A percentile compares a stretch with the other conserved stretches of the same genome.
Evolutionary conservation across 37 sponge, comb jelly and placozoan species (phyloP).

Genomic region (Hexactinellida sp.): DNA sequence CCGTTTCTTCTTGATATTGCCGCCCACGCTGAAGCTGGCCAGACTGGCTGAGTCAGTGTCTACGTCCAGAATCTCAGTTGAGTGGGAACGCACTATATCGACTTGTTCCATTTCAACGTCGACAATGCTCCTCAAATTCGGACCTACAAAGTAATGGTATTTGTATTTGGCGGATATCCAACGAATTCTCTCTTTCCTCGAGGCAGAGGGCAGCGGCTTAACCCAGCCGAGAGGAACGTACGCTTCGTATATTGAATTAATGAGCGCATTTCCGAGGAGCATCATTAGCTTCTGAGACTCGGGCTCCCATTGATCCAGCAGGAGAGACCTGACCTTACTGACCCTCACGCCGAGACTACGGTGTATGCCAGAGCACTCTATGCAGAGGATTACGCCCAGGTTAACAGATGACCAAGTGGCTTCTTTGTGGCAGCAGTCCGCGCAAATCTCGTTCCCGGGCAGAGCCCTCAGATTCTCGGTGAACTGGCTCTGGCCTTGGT

Average conservation of each 20-base stretch:
- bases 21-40: neutral
- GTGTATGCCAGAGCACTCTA: conserved; percentile 31
- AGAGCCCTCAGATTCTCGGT: conserved; percentile 12
- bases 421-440: conserved; percentile 19
- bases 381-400: conserved; percentile 28
- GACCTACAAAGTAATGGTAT: conserved; percentile 6
- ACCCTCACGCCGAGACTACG: conserved; percentile 26
- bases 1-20: neutral
- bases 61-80: neutral
- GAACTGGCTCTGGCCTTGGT: neutral
- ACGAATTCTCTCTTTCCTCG: conserved; percentile 4
- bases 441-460: conserved; percentile 21
- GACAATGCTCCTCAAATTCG: neutral
- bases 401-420: conserved; percentile 29
- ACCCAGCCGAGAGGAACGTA: conserved; percentile 13
- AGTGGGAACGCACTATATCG: neutral
- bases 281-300: conserved; percentile 9
- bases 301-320: conserved; percentile 17
- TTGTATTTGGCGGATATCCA: conserved; percentile 11
- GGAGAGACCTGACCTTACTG: conserved; percentile 27
- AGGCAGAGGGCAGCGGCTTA: neutral
- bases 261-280: neutral
- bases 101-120: neutral
- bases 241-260: neutral
- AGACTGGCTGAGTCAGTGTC: neutral